phyloP scores from a whole-genome alignment of 2,113 vertebrate genomes.

The Columba janthina region DNA sequence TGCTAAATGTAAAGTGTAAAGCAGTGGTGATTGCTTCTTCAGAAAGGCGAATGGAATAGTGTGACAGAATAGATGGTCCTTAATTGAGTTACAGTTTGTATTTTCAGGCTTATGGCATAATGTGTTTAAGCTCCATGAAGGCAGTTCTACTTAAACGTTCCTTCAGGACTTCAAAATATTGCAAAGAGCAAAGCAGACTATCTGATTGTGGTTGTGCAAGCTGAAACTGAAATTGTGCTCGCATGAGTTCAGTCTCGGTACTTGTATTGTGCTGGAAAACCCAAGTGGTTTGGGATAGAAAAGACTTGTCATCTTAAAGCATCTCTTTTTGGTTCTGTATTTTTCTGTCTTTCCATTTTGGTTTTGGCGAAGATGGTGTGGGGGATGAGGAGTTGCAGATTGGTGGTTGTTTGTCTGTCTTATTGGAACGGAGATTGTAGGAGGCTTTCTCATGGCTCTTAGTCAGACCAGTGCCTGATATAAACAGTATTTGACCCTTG shows the following conservation, averaged over 20 bases:
- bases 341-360: conserved; percentile 39
- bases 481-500: not conserved
- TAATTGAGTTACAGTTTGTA: not conserved
- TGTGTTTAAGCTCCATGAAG: not conserved
- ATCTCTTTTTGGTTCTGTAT: not conserved
- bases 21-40: not conserved
- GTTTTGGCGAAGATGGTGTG: not conserved
- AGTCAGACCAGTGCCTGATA: conserved; percentile 10
- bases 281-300: not conserved
- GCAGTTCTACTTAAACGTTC: not conserved
- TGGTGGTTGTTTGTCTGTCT: conserved; percentile 38
- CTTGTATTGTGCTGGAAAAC: not conserved
- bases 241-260: not conserved
- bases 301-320: not conserved
- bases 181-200: not conserved
- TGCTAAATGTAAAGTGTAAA: not conserved
- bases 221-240: not conserved
- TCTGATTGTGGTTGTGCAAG: not conserved
- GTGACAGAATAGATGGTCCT: not conserved
- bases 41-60: not conserved
- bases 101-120: not conserved
- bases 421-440: conserved; percentile 10
- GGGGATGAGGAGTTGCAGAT: not conserved
- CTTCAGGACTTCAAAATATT: not conserved
- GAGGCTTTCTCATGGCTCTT: conserved; percentile 28